Conservation (phyloP, 2,797 vertebrate genomes). For the Bradypus variegatus region DNA sequence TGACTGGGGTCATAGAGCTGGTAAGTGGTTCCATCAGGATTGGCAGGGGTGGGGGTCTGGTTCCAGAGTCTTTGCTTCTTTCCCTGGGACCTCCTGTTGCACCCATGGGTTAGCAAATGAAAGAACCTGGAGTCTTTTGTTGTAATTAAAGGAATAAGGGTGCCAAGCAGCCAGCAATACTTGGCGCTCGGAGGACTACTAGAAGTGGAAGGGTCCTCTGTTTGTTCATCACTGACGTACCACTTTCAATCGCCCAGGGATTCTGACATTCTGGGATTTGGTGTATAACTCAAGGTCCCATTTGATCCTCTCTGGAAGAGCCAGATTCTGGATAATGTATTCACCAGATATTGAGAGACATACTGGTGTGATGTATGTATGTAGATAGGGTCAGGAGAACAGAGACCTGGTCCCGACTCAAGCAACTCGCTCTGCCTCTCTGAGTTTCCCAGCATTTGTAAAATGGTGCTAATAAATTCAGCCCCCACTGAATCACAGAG, state of each 20-base stretch:
- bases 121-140: neutral
- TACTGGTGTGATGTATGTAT: too few species aligned
- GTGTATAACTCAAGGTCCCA: neutral
- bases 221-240: neutral
- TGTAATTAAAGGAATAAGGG: neutral
- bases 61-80: neutral
- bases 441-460: neutral
- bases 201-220: too few species aligned
- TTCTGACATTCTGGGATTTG: neutral
- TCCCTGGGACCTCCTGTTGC: neutral
- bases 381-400: neutral
- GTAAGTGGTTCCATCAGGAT: neutral
- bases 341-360: neutral
- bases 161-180: neutral
- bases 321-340: neutral
- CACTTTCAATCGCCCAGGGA: neutral
- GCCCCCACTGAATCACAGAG: too few species aligned
- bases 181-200: too few species aligned
- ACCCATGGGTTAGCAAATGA: neutral
- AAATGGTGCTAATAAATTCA: neutral
- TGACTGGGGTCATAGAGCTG: neutral
- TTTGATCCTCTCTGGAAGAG: neutral
- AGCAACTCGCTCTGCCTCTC: neutral
- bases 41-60: neutral
- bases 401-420: neutral